Conservation (phyloP, 2,888 invertebrate genomes). For the Eulithis testata region DNA sequence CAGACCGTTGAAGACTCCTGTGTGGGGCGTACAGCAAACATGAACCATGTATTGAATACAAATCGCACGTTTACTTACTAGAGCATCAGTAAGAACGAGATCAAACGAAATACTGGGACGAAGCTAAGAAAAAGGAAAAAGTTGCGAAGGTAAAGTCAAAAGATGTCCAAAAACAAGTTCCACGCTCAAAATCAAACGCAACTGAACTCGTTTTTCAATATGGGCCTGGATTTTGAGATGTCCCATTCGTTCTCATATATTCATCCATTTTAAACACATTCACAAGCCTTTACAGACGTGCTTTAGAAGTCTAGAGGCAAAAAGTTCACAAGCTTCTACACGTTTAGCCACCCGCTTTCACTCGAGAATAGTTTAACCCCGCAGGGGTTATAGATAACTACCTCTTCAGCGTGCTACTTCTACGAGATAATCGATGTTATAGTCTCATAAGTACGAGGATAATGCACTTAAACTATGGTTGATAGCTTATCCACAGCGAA, state of each 20-base stretch:
- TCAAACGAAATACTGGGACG: too few relatives aligned
- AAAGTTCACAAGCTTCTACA: not conserved
- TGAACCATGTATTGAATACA: constrained; percentile 27
- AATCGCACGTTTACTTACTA: constrained; percentile 6
- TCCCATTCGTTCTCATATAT: constrained; percentile 9
- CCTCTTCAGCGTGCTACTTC: constrained; percentile 18
- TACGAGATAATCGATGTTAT: constrained; percentile 3
- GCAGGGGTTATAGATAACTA: constrained; percentile 18
- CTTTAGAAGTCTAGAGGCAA: constrained; percentile 2
- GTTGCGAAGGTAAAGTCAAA: too few relatives aligned
- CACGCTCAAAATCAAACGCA: too few relatives aligned
- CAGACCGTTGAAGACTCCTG: constrained; percentile 22
- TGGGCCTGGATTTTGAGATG: too few relatives aligned
- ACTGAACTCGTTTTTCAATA: too few relatives aligned
- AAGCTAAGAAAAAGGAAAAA: too few relatives aligned
- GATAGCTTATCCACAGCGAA: constrained; percentile 1
- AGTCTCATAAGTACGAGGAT: not conserved
- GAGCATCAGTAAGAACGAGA: not conserved
- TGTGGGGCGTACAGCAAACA: constrained; percentile 19
- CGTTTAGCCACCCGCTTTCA: constrained; percentile 13
- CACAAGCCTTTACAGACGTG: constrained; percentile 10
- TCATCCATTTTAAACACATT: constrained; percentile 8
- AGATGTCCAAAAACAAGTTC: too few relatives aligned
- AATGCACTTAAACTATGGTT: constrained; percentile 1
- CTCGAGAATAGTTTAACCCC: constrained; percentile 27